Conservation (phyloP, 2,888 invertebrate species). For the Diplolepis rosae region DNA sequence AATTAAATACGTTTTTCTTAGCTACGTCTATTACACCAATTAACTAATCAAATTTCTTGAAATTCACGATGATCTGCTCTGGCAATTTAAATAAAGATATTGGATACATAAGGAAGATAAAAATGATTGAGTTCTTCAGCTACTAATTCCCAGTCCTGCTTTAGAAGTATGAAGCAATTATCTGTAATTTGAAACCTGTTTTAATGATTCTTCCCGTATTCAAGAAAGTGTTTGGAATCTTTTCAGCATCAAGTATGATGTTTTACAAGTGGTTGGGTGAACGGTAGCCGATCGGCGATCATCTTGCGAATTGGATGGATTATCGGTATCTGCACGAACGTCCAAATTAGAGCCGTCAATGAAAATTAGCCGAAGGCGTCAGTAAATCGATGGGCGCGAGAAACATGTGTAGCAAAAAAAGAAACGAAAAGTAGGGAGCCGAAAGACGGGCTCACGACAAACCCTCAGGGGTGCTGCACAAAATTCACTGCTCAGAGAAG, state of each 20-base stretch:
- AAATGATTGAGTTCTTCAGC: too few relatives aligned
- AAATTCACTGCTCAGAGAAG: slow-evolving; percentile 36
- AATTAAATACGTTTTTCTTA: too few relatives aligned
- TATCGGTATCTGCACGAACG: slow-evolving; percentile 41
- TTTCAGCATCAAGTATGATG: slow-evolving; percentile 15
- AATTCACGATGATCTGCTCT: too few relatives aligned
- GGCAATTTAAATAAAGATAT: too few relatives aligned
- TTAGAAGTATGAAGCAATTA: slow-evolving; percentile 14
- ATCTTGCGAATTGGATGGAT: slow-evolving; percentile 43
- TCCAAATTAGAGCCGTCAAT: slow-evolving; percentile 51
- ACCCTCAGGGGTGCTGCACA: slow-evolving; percentile 66
- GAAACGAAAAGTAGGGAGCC: slow-evolving; percentile 33
- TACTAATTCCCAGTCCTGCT: too few relatives aligned
- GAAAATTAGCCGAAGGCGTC: slow-evolving; percentile 50
- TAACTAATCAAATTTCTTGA: too few relatives aligned
- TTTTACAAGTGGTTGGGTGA: slow-evolving; percentile 19
- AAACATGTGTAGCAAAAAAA: slow-evolving; percentile 34
- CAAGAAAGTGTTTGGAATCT: slow-evolving; percentile 7
- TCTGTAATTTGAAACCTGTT: slow-evolving; percentile 20
- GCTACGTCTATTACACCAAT: too few relatives aligned
- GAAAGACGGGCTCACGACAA: slow-evolving; percentile 61
- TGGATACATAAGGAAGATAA: too few relatives aligned
- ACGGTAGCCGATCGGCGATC: slow-evolving; percentile 42
- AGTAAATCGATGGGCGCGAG: slow-evolving; percentile 46
- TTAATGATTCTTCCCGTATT: slow-evolving; percentile 8